Percentiles rank a stretch among this genome's conserved stretches.
phyloP scores from a whole-genome alignment of 2,113 vertebrate genomes.

The Spilogale gracilis region DNA sequence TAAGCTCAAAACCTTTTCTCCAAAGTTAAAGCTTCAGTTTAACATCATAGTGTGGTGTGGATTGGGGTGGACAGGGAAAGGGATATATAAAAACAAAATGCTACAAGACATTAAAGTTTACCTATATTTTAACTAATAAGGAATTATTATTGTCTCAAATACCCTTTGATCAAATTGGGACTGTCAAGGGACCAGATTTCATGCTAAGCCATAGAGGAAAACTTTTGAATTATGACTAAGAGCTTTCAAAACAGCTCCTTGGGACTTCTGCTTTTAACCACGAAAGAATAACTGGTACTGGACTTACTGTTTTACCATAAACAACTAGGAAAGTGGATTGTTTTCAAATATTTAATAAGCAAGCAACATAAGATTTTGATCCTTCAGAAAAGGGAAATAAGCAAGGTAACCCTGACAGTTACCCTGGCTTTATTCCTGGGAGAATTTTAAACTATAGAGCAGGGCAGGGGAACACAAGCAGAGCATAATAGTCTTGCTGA shows the following conservation, averaged over 20 bases:
- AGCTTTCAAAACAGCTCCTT: neutral
- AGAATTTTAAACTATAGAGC: neutral
- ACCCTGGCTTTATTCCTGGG: neutral
- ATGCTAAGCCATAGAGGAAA: neutral
- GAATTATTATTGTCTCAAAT: neutral
- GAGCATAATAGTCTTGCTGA: neutral
- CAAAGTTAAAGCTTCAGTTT: slow-evolving; percentile 30
- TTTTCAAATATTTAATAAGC: neutral
- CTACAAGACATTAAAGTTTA: neutral
- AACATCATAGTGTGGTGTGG: neutral
- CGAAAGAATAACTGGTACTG: neutral
- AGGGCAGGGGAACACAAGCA: neutral
- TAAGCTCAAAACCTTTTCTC: slow-evolving; percentile 9
- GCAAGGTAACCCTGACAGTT: neutral
- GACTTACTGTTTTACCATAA: neutral
- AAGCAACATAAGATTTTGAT: neutral
- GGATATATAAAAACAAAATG: slow-evolving; percentile 4
- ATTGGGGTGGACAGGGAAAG: neutral
- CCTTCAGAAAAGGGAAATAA: neutral
- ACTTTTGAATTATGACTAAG: neutral
- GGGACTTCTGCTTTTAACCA: neutral
- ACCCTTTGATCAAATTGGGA: neutral
- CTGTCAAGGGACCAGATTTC: neutral
- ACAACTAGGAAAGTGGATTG: neutral
- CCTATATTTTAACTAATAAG: neutral